Base-by-base conservation (phyloP, 2,888 invertebrate species). In the Cheilosia pagana region DNA sequence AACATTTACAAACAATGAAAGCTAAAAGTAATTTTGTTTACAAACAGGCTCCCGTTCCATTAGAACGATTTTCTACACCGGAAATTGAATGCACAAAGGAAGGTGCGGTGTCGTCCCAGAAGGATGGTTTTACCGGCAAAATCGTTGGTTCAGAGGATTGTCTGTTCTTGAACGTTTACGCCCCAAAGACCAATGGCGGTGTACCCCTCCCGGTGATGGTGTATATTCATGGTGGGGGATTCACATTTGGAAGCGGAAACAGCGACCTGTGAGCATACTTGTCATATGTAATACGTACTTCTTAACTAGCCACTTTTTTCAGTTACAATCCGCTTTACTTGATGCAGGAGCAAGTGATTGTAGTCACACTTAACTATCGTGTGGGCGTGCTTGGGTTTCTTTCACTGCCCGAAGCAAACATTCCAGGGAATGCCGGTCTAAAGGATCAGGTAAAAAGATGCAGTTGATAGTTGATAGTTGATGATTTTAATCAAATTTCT, bases 21-120 rank as follows among this genome's bases (percentile, higher is more conserved):
- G 2, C 16, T 39, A 19, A 23, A 1, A n/a, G 10, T n/a, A 8
- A 19, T 48, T 39, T 35, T 0, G 1, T n/a, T 25, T 21, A 41
- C 39, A 10, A 65, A 31, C 31, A 91, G 91, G 89, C 91, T 19
- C 92, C 92, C 0, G 63, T 89, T 60, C 89, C 91, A 3, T 59
- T 91, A 25, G 87, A 89, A 14, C 88, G 88, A 41, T 91, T 92
- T 75, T 45, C 65, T 2, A 78, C 88, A n/a, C 70, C 86, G 1
- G 90, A 90, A 31, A 87, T 92, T n/a, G 89, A 90, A 75, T 92
- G 92, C 75, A 88, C 88, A 3, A 87, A 88, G 28, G 91, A 92
- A 41, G 86, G 92, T 0, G 86, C 88, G 87, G 14, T 87, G 63
- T 3, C 89, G 88, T 67, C 89, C 88, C 55, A 87, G 75, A 2